Evolutionary conservation across 1,140 invertebrate species (phyloP).

Genomic region (Acyrthosiphon pisum): DNA sequence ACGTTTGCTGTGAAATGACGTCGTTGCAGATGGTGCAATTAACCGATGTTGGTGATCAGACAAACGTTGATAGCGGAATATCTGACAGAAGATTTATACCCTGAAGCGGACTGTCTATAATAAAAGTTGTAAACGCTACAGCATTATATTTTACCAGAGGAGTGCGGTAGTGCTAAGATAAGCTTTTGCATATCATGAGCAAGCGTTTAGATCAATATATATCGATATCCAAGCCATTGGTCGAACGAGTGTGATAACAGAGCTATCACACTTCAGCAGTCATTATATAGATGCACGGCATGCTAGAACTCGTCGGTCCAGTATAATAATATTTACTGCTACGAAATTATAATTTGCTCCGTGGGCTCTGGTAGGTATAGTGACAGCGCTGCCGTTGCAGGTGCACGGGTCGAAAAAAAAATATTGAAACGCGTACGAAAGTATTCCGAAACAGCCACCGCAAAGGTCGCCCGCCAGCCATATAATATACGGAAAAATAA

Average conservation of each 20-base stretch:
- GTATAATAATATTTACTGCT: background rate
- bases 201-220: background rate
- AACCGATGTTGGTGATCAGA: background rate
- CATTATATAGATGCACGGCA: no score
- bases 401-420: background rate
- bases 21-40: background rate
- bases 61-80: background rate
- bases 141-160: no score
- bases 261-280: background rate
- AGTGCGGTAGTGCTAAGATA: background rate
- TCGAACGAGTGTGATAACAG: background rate
- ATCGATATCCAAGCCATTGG: background rate
- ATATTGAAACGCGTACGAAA: background rate
- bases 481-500: conserved; percentile 7
- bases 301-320: background rate
- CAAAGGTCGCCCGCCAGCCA: background rate
- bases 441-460: background rate
- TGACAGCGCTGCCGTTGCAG: background rate
- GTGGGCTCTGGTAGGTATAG: background rate
- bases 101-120: background rate
- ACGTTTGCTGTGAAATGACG: background rate
- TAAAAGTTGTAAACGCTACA: no score
- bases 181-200: background rate
- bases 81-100: no score
- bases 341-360: background rate